Base-by-base conservation (phyloP, 2,797 vertebrate species). In the Galagoides demidoff region DNA sequence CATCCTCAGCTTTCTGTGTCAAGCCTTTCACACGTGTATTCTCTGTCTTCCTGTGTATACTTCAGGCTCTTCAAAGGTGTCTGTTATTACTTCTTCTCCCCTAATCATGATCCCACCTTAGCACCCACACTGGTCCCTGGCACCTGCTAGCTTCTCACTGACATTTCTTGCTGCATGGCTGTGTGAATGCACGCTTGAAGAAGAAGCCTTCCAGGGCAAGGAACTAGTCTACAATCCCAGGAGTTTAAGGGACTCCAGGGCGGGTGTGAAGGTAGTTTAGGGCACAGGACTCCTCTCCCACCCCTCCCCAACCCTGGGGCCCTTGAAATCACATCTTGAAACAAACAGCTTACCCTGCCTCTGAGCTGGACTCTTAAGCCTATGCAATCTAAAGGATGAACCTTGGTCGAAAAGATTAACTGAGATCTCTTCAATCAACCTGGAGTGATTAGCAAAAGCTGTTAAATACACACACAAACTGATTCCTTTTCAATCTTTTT, bases 361-460 rank as follows among this genome's bases (percentile, higher is more conserved):
- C 57, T 79, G 34, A 74, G 55, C 49, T 70, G 14, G 27, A 70
- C 59, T 55, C 49, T 74, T 55, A n/a, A 59, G 8, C 13, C 31
- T 64, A 5, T 63, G 66, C 63, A 78, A 83, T 85, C 22, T 8
- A 45, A 25, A 39, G 11, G 55, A 37, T 71, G 34, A 85, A 61
- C 10, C 27, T 57, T 68, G 12, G 0, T 71, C 70, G 52, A 31
- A 95, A 85, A 93, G 20, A 34, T 29, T 76, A 52, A 85, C 31
- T 27, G 31, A 23, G 73, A 68, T 78, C 82, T 85, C 89, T 52
- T 49, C 34, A 27, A 95, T 90, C 96, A 97, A 92, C 74, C 82
- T 92, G 73, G 90, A 96, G 66, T 39, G 71, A 98, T 96, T 86
- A 97, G 89, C 81, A 16, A 97, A 96, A 52, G 3, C 95, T 95